Evolutionary conservation across 1,140 invertebrate genomes (phyloP), one percentile per base, ranked within the genome.

Genomic region (Neodiprion fabricii): DNA sequence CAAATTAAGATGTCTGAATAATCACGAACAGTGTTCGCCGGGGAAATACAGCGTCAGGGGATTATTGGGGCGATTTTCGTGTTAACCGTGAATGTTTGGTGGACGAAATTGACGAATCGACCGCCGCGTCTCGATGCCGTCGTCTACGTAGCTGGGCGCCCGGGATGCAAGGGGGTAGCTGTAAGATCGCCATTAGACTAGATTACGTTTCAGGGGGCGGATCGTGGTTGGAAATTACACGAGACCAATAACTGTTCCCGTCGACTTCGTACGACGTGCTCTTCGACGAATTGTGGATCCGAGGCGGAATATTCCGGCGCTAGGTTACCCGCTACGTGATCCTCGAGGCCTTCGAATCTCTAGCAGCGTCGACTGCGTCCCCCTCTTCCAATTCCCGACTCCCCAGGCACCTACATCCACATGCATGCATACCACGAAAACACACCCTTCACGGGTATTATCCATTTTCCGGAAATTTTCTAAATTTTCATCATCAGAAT

Each of bases 151-250:
- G 67, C 11, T 40, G 1, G 28, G 28, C 28, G 28, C 40, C 11
- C 67, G 14, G 21, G 40, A 17, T 11, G 67, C 12, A 17, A 11
- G 40, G 40, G 67, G 67, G 67, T 14, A 69, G 12, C 10, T 69
- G 40, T 11, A 69, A 71, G 48, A 71, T 71, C 70, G 48, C 70
- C 47, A 71, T 71, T 71, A 71, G 28, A 28, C 48, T 71, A 71
- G 70, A 71, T 71, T 71, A 71, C 70, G 21, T 61, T 61, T 11
- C 28, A 71, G 70, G 48, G 70, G 70, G 70, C 70, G 70, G 70
- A 71, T 50, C 70, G 70, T 21, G 14, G 70, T 71, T 71, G 40
- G 70, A 71, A 71, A 71, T 71, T 71, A 71, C 70, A 50, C 40
- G n/a, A 50, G 70, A 48, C 70, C 70, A 71, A 71, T 71, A 48